Evolutionary conservation across 2,888 invertebrate genomes (phyloP), one percentile per base, ranked within the genome.

Genomic region (Herminia tarsipennalis): DNA sequence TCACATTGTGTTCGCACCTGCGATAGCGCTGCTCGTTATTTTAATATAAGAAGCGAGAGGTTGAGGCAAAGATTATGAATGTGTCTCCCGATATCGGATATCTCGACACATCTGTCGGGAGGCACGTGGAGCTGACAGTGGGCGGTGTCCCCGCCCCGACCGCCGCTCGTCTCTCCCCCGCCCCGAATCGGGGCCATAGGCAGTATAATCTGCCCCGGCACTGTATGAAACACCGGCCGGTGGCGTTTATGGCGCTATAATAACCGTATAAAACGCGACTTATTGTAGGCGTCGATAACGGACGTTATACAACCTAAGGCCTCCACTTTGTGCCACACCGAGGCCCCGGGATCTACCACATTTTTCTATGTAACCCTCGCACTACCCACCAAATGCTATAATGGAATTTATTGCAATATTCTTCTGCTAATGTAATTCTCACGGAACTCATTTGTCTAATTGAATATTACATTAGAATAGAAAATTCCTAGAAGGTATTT

Each of bases 261-360:
- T 92, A 91, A 89, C 88, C 88, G 80, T 90, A 92, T 92, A 91
- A 92, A 92, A 91, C 81, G 85, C 87, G 88, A 90, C 89, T 90
- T 90, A 89, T 91, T 91, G 89, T 88, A 86, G 84, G 82, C 86
- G 83, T 85, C 89, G 88, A 91, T 91, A 88, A 83, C 86, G 80
- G 84, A 84, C 86, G 81, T 82, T 88, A 83, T 81, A 89, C 83
- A 83, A 78, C 83, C 76, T 77, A 77, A 85, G 82, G 75, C 81
- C 78, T 76, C 73, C 74, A 75, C 78, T 79, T 75, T 74, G 78
- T 58, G 68, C 55, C 61, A 50, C 70, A 75, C 72, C 73, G 57
- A 65, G 66, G 58, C 54, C 56, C 58, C 65, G 57, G 65, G 64
- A 54, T 58, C 58, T 56, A 65, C 64, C 67, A 67, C 73, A 69